A percentile compares a stretch with the other conserved stretches of the same genome.
Conservation (phyloP, 2,797 vertebrate genomes). For the Distichodus sexfasciatus region DNA sequence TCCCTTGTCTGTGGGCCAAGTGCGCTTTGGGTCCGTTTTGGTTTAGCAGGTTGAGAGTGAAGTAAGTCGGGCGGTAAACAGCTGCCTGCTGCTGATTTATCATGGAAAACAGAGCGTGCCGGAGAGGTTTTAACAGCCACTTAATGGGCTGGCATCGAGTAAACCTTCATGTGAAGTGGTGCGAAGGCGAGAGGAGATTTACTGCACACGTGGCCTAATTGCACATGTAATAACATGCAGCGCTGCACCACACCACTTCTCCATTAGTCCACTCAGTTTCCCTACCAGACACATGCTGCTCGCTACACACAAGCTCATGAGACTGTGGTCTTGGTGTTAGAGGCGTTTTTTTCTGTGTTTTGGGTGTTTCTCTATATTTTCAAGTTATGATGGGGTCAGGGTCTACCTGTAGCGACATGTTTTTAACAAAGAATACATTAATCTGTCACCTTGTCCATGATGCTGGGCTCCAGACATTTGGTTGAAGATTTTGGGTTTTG, state of each 20-base stretch:
- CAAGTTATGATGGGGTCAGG: no score
- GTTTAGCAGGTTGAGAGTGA: conserved; percentile 24
- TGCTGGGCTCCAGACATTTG: no score
- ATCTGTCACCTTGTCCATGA: no score
- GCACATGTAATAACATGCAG: conserved; percentile 36
- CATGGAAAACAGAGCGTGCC: conserved; percentile 38
- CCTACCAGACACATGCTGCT: conserved; percentile 14
- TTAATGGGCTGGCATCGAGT: conserved; percentile 38
- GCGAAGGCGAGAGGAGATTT: conserved; percentile 46
- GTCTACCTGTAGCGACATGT: no score
- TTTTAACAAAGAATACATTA: no score
- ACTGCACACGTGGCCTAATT: conserved; percentile 37
- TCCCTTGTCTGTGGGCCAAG: no score
- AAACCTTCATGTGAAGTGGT: conserved; percentile 48
- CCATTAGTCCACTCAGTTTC: conserved; percentile 38
- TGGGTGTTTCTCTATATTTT: no score
- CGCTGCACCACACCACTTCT: conserved; percentile 6
- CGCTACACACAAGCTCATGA: conserved; percentile 3
- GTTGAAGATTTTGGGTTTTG: no score
- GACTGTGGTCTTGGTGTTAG: not conserved
- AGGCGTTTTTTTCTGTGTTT: no score
- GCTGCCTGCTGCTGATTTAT: conserved; percentile 40
- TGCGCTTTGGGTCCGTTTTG: no score
- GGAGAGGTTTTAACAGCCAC: conserved; percentile 37
- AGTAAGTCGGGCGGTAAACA: conserved; percentile 34